These are phyloP conservation scores for Trachelus stipa DNA, from an alignment of 2,888 invertebrate species.

Conservation along the genomic window DNA sequence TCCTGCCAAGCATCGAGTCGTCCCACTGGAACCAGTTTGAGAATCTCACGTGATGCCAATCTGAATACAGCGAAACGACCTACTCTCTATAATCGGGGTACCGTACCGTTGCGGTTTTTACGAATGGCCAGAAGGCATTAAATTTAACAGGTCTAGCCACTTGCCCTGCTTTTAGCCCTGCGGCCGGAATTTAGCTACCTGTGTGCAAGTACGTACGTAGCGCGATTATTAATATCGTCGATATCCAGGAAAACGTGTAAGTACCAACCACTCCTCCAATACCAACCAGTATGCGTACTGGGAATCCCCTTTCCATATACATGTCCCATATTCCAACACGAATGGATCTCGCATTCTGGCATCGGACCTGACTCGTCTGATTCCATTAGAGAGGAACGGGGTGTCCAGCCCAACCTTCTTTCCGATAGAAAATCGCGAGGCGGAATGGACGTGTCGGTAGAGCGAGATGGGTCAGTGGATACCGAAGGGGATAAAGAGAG, in stretches of 20 bases:
- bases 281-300: constrained; percentile 4
- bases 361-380: constrained; percentile 3
- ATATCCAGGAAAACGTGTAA: constrained; percentile 32
- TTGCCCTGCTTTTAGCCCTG: background rate
- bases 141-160: constrained; percentile 44
- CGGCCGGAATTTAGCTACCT: background rate
- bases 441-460: background rate
- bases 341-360: background rate
- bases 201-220: background rate
- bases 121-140: constrained; percentile 42
- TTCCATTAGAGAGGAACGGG: constrained; percentile 8
- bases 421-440: background rate
- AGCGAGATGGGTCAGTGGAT: background rate
- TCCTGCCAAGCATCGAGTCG: background rate
- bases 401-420: background rate
- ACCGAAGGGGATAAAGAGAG: background rate
- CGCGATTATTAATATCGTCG: constrained; percentile 43
- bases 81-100: constrained; percentile 1
- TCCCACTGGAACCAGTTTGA: background rate
- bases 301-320: background rate
- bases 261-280: constrained; percentile 2
- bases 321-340: background rate
- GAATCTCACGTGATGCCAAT: constrained; percentile 16
- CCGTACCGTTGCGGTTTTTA: constrained; percentile 37
- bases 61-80: constrained; percentile 2